These are phyloP conservation scores for Amblyteles armatorius DNA, from an alignment of 2,888 invertebrate genomes.

Conservation along the genomic window DNA sequence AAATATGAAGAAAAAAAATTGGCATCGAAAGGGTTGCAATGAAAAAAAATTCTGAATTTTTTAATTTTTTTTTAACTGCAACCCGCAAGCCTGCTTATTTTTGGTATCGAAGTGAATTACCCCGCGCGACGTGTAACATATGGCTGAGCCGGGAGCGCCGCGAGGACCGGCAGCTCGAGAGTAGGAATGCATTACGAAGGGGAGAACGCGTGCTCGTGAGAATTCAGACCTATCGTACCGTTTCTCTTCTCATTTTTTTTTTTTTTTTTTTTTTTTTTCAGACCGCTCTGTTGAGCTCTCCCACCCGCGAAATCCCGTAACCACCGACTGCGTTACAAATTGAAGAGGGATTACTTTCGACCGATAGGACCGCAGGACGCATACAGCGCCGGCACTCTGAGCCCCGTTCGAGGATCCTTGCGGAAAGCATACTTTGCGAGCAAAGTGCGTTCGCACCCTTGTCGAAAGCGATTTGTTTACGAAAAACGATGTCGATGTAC, in stretches of 20 bases:
- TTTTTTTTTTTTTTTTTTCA: constrained; percentile 3
- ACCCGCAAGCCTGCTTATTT: not conserved
- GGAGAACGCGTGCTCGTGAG: constrained; percentile 22
- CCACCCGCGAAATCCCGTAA: constrained; percentile 38
- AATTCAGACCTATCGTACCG: constrained; percentile 50
- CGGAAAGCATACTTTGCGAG: constrained; percentile 31
- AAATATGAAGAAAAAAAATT: too few relatives aligned
- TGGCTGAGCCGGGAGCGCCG: constrained; percentile 6
- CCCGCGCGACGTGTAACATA: constrained; percentile 29
- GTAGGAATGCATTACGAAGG: not conserved
- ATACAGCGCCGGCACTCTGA: not conserved
- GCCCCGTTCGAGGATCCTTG: not conserved
- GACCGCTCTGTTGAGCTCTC: constrained; percentile 2
- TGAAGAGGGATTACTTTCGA: constrained; percentile 48
- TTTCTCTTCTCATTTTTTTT: not conserved
- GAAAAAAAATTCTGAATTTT: too few relatives aligned
- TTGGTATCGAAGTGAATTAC: not conserved
- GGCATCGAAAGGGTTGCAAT: too few relatives aligned
- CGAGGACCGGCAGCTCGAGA: not conserved
- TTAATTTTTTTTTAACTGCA: too few relatives aligned
- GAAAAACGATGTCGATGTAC: constrained; percentile 41
- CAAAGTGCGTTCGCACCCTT: constrained; percentile 74
- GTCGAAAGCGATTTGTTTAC: constrained; percentile 74
- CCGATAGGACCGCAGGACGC: constrained; percentile 4
- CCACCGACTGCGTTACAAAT: constrained; percentile 58